Base-by-base conservation (phyloP, 2,888 invertebrate species). In the Macropis europaea region DNA sequence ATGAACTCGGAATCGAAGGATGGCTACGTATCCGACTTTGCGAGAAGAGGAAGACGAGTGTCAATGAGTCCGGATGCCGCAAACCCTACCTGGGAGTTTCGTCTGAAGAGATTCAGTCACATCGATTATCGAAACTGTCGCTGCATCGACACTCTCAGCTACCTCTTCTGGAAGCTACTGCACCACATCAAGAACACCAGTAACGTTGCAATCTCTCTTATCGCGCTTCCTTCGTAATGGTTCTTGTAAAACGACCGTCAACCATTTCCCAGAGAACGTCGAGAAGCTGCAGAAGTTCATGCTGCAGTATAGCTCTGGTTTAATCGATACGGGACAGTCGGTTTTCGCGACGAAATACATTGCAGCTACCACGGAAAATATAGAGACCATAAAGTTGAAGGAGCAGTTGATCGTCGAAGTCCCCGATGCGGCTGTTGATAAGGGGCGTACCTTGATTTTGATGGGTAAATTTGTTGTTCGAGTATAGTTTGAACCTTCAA, bases 231-330 rank as follows among this genome's bases (percentile, higher is more conserved):
- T n/a, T n/a, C 9, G 2, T 13, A 3, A 4, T 4, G n/a, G 0
- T 2, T 2, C 4, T 13, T 9, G n/a, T n/a, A n/a, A n/a, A n/a
- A n/a, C n/a, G n/a, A n/a, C 9, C 3, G 13, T 13, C 7, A 5
- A 28, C 19, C 9, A 43, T 30, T 70, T 45, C 2, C 13, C 56
- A 79, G 77, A 28, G 3, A 62, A 79, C 9, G 0, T 9, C 1
- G 64, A 74, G 2, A 86, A 84, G 72, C 67, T 80, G 7, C 72
- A 88, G n/a, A 77, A 84, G 17, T 90, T 88, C 56, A 67, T 87
- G 28, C 76, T 89, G 63, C 86, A 90, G 60, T 89, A 88, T 32
- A 84, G 86, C 0, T 81, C 86, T 2, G 87, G 89, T 11, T 73
- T 90, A 22, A 85, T 89, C 26, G 56, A 79, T 3, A 83, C 85